A percentile compares a stretch with the other conserved stretches of the same genome.
These are phyloP conservation scores for Ophiodon elongatus DNA, from an alignment of 2,113 vertebrate genomes.

Conservation along the genomic window DNA sequence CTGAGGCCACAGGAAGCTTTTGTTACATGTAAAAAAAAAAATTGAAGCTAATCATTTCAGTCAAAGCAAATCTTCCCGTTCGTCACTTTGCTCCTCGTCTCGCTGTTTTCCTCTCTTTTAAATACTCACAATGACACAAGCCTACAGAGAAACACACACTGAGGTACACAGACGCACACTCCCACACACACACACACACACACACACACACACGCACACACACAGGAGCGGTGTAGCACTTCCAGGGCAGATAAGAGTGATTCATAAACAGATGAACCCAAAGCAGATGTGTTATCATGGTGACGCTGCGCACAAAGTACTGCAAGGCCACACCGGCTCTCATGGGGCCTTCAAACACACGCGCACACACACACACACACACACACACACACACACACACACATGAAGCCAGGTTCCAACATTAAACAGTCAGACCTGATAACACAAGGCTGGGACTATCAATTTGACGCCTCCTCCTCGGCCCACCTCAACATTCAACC, in stretches of 20 bases:
- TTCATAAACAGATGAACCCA: conserved; percentile 79
- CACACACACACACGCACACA: conserved; percentile 34
- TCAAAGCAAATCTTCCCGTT: background rate
- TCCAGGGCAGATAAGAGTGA: conserved; percentile 72
- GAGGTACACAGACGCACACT: conserved; percentile 46
- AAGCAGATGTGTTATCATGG: conserved; percentile 77
- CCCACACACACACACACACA: conserved; percentile 8
- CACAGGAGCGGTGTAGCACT: conserved; percentile 52
- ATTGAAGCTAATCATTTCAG: background rate
- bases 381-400: conserved; percentile 53
- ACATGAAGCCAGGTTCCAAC: conserved; percentile 53
- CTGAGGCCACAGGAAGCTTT: background rate
- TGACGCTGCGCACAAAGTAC: conserved; percentile 66
- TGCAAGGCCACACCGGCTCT: conserved; percentile 74
- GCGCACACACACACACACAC: conserved; percentile 53
- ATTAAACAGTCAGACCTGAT: conserved; percentile 79
- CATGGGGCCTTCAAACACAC: conserved; percentile 46
- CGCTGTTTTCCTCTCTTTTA: conserved; percentile 3
- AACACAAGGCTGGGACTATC: conserved; percentile 78
- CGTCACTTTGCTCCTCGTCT: background rate
- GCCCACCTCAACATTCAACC: conserved; percentile 59
- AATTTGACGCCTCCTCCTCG: conserved; percentile 66
- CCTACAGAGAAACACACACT: conserved; percentile 17
- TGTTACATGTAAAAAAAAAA: background rate
- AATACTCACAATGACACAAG: conserved; percentile 18